Evolutionary conservation across 2,113 vertebrate genomes (phyloP).

Genomic region (Dasyornis broadbenti): DNA sequence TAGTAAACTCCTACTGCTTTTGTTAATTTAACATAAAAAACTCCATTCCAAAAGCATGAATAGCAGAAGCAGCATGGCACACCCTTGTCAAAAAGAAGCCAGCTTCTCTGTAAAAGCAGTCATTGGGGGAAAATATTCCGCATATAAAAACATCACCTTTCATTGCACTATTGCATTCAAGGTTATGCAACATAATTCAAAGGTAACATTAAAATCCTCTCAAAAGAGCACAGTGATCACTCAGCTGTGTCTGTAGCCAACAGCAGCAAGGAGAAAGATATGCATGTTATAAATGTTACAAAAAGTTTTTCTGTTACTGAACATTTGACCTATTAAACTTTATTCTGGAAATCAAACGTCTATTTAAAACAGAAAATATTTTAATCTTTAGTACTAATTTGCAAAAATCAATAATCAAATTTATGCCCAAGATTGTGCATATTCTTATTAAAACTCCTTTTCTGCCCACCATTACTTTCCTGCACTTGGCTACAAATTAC

Average conservation of each 20-base stretch:
- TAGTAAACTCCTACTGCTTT: not conserved
- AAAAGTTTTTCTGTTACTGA: not conserved
- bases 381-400: not conserved
- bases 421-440: not conserved
- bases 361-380: not conserved
- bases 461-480: not conserved
- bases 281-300: not conserved
- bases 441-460: not conserved
- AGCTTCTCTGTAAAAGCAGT: not conserved
- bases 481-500: not conserved
- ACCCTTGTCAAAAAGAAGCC: not conserved
- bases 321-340: not conserved
- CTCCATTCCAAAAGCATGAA: not conserved
- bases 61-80: not conserved
- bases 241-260: not conserved
- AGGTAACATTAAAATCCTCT: not conserved
- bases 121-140: not conserved
- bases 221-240: not conserved
- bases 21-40: not conserved
- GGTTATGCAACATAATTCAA: not conserved
- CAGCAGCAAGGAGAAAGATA: not conserved
- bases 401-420: not conserved
- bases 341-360: not conserved
- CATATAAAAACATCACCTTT: not conserved
- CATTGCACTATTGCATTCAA: not conserved